These are phyloP conservation scores for Rhopalosiphum padi DNA, from an alignment of 1,140 invertebrate genomes.

Conservation along the genomic window DNA sequence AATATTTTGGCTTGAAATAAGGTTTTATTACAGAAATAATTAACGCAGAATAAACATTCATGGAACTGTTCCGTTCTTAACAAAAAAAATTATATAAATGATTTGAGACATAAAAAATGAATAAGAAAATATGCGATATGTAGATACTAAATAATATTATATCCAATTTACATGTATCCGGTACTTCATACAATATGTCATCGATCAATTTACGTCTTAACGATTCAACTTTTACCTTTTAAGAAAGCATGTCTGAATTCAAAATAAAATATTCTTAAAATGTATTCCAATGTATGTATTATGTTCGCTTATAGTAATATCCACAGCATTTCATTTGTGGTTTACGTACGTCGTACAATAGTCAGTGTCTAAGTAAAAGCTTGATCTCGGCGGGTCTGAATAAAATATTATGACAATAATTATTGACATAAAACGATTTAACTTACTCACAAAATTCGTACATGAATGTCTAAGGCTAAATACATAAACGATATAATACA, in stretches of 20 bases:
- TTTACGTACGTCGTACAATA: too few relatives aligned
- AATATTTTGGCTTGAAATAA: not conserved
- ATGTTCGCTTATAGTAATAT: too few relatives aligned
- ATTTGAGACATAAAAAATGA: not conserved
- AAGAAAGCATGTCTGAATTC: not conserved
- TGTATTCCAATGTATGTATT: too few relatives aligned
- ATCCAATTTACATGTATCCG: not conserved
- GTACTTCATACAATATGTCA: not conserved
- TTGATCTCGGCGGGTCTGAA: too few relatives aligned
- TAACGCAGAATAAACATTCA: not conserved
- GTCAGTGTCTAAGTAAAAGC: too few relatives aligned
- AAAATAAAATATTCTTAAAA: not conserved
- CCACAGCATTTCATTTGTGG: too few relatives aligned
- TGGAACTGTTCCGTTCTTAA: not conserved
- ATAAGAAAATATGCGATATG: not conserved
- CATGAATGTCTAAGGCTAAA: too few relatives aligned
- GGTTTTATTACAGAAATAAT: not conserved
- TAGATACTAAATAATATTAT: not conserved
- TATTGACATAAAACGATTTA: too few relatives aligned
- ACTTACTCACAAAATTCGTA: too few relatives aligned
- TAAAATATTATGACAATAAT: too few relatives aligned
- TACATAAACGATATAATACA: not conserved
- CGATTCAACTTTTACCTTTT: not conserved
- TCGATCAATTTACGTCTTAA: not conserved
- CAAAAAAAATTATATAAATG: not conserved